These are phyloP conservation scores for Disparrhopalites patrizii DNA, from an alignment of 2,888 invertebrate genomes.

Conservation along the genomic window DNA sequence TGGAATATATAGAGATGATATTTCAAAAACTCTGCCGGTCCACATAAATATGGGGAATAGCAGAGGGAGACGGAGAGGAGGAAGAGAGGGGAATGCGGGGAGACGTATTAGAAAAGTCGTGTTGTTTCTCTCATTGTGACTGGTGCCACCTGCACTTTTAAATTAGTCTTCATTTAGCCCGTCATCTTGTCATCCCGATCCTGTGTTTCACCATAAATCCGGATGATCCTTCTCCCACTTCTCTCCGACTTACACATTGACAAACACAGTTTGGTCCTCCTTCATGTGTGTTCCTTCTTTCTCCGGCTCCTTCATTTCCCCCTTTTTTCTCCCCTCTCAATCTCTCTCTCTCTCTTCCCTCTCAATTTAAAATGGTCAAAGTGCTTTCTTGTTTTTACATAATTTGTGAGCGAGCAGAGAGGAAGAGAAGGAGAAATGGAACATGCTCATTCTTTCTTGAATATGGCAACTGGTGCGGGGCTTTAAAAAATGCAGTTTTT, in stretches of 20 bases:
- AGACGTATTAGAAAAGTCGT: not conserved
- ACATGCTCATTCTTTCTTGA: too few relatives aligned
- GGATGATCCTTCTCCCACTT: not conserved
- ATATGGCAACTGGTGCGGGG: slow-evolving; percentile 9
- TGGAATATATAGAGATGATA: too few relatives aligned
- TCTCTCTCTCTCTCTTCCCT: not conserved
- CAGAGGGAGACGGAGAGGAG: not conserved
- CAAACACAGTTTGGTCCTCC: not conserved
- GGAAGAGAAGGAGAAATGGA: too few relatives aligned
- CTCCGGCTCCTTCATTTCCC: not conserved
- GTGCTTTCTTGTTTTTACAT: too few relatives aligned
- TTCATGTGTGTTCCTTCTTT: not conserved
- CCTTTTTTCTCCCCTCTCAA: not conserved
- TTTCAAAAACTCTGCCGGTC: not conserved
- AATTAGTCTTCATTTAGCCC: slow-evolving; percentile 25
- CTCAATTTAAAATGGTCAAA: slow-evolving; percentile 5
- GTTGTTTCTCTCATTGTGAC: slow-evolving; percentile 12
- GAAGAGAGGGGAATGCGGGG: not conserved
- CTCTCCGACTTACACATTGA: slow-evolving; percentile 3
- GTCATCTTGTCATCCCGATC: slow-evolving; percentile 21
- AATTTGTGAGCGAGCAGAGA: too few relatives aligned
- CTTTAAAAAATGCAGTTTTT: too few relatives aligned
- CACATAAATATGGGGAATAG: not conserved
- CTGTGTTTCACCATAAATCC: slow-evolving; percentile 16
- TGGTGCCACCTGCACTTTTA: slow-evolving; percentile 24